Evolutionary conservation across 2,797 vertebrate genomes (phyloP), one percentile per base, ranked within the genome.

Genomic region (Miichthys miiuy): DNA sequence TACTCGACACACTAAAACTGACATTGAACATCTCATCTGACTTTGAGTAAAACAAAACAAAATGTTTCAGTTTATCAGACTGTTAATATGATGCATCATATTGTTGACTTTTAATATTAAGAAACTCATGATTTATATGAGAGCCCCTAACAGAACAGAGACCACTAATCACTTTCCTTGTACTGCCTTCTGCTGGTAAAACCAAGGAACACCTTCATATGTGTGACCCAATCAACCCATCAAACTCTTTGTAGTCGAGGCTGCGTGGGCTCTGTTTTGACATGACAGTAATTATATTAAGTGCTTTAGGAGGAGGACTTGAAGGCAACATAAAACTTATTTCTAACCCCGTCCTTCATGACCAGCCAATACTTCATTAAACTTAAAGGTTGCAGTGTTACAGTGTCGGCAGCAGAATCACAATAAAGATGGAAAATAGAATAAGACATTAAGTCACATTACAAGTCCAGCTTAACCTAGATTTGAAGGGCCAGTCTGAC

Each of bases 121-220:
- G 10, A n/a, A 23, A 21, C 8, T n/a, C 16, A 11, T 44, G 9
- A 5, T 27, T 27, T 7, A 18, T 34, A 20, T 44, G 5, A 27
- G 42, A 27, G 54, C 11, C 18, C 54, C 54, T 30, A 21, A 18
- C 16, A 6, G 21, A 34, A 18, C 20, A 41, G 10, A 64, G 3
- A 20, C 17, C 17, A 51, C 1, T 1, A 1, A 27, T 38, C 42
- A 42, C 14, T 38, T 61, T 23, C 48, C 25, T 14, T 52, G 4
- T 23, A 21, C 62, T 21, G 77, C 74, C 79, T 20, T 61, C 75
- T 79, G 20, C 42, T 71, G 85, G 66, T 41, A 2, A 21, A 63
- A 76, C 20, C 0, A 0, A 34, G 54, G 13, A 78, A 46, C 60
- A 27, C 4, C 42, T 13, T 1, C 25, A 23, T 8, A 0, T 18